Percentiles rank a stretch among this genome's conserved stretches.
Conservation (phyloP, 1,140 invertebrate genomes). For the Drosophila tristis region DNA sequence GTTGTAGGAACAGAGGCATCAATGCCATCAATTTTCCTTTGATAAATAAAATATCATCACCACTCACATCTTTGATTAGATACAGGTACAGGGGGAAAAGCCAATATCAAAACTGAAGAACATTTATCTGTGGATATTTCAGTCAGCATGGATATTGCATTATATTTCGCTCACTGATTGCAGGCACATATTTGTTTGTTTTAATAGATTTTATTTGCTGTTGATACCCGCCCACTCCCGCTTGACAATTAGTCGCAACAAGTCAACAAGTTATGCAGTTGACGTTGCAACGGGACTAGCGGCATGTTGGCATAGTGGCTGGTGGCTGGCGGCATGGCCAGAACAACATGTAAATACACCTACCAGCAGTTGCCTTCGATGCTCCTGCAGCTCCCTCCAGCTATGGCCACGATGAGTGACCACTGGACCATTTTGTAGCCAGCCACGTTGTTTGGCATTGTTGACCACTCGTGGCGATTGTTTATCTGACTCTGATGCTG, state of each 20-base stretch:
- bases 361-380: conserved; percentile 1
- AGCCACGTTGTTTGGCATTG: conserved; percentile 67
- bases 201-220: conserved; percentile 23
- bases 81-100: too few relatives aligned
- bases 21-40: too few relatives aligned
- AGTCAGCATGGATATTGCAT: too few relatives aligned
- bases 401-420: conserved; percentile 30
- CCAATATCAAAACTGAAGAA: too few relatives aligned
- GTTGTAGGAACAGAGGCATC: too few relatives aligned
- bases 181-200: not conserved
- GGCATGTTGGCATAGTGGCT: not conserved
- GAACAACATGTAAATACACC: conserved; percentile 67
- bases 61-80: too few relatives aligned
- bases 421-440: conserved; percentile 55
- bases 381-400: not conserved
- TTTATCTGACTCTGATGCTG: conserved; percentile 41
- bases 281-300: conserved; percentile 37
- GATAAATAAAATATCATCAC: too few relatives aligned
- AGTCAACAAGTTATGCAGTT: conserved; percentile 64
- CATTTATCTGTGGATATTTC: too few relatives aligned
- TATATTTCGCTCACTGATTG: conserved; percentile 18
- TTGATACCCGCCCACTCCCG: conserved; percentile 20
- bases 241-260: conserved; percentile 69
- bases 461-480: conserved; percentile 68
- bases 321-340: conserved; percentile 14